Conservation (phyloP, 2,888 invertebrate species). For the Mechanitis mazaeus region DNA sequence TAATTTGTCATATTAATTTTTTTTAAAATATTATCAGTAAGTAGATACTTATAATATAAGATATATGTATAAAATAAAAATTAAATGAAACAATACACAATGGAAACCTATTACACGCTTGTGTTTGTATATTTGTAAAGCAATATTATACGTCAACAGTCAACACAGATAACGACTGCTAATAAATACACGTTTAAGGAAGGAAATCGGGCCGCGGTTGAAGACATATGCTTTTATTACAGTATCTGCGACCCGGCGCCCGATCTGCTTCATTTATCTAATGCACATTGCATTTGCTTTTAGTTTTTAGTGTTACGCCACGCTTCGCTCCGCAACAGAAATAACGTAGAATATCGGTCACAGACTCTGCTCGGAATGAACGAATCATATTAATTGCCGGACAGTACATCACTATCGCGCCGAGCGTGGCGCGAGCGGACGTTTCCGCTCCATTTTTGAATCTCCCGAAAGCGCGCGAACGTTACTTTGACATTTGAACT, state of each 20-base stretch:
- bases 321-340: conserved; percentile 61
- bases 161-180: conserved; percentile 14
- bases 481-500: conserved; percentile 31
- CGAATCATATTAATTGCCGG: conserved; percentile 66
- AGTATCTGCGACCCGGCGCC: conserved; percentile 29
- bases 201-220: conserved; percentile 22
- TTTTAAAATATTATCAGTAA: too few species aligned
- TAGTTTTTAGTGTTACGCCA: conserved; percentile 72
- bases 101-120: neutral
- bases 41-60: too few species aligned
- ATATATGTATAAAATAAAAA: too few species aligned
- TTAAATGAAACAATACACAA: neutral
- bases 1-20: neutral
- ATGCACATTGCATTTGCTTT: conserved; percentile 70
- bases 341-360: conserved; percentile 76
- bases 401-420: conserved; percentile 53
- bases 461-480: conserved; percentile 53
- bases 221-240: conserved; percentile 17
- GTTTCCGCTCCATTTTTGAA: conserved; percentile 49
- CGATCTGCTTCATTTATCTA: conserved; percentile 64
- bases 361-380: conserved; percentile 59
- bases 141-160: conserved; percentile 10
- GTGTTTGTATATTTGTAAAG: neutral
- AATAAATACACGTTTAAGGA: conserved; percentile 10
- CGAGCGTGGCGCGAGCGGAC: conserved; percentile 66